Conservation (phyloP, 2,888 invertebrate species). For the Tipula confusa region DNA sequence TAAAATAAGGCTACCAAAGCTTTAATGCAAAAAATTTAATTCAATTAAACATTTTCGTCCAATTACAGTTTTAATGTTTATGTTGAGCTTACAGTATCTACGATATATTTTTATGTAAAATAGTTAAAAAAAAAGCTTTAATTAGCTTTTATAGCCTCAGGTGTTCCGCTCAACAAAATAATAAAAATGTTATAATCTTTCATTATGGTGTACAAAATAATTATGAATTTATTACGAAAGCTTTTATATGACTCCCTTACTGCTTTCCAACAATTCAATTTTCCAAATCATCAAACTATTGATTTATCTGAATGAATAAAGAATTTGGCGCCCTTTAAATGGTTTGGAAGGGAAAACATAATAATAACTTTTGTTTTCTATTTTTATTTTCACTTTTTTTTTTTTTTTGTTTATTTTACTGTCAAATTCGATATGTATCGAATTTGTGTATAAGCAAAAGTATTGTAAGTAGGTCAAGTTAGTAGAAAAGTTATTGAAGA, state of each 20-base stretch:
- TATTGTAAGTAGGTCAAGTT: too few species aligned
- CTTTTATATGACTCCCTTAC: neutral
- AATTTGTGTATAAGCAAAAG: too few species aligned
- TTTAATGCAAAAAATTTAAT: neutral
- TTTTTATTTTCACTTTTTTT: too few species aligned
- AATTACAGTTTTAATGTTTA: neutral
- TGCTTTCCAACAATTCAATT: neutral
- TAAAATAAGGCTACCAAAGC: neutral
- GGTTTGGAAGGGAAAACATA: neutral
- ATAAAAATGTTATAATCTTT: neutral
- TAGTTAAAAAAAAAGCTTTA: neutral
- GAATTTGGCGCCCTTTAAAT: constrained; percentile 20
- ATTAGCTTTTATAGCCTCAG: constrained; percentile 20
- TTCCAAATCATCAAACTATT: constrained; percentile 6
- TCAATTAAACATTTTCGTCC: neutral
- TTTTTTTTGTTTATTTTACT: too few species aligned
- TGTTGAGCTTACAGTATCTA: neutral
- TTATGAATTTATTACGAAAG: neutral
- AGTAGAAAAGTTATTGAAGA: too few species aligned
- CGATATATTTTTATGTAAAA: neutral
- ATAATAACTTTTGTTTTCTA: neutral
- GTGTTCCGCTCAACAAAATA: neutral
- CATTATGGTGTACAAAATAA: neutral
- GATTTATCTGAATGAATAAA: neutral
- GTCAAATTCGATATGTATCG: too few species aligned